Conservation (phyloP, 2,888 invertebrate genomes). For the Panzeria rudis region DNA sequence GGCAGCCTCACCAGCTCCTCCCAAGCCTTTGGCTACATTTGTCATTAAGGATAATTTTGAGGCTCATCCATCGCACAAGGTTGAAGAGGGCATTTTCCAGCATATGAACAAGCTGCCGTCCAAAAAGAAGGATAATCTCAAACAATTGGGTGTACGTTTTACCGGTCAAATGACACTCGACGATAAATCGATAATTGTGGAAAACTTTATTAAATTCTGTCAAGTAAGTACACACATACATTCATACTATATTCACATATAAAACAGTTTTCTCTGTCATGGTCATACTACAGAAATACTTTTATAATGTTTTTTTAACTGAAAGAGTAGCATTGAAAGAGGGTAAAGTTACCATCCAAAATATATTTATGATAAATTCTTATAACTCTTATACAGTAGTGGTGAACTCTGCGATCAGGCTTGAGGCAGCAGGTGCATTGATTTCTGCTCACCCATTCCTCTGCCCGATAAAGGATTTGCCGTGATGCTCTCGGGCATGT, state of each 20-base stretch:
- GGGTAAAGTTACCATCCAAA: background rate
- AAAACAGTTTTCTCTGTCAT: background rate
- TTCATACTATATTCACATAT: conserved; percentile 1
- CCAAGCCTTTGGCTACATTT: conserved; percentile 81
- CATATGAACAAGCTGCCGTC: conserved; percentile 83
- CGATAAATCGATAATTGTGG: conserved; percentile 84
- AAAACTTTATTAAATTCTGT: conserved; percentile 83
- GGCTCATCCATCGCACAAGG: conserved; percentile 83
- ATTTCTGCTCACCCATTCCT: no score
- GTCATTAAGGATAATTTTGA: conserved; percentile 83
- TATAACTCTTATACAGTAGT: no score
- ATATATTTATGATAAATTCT: no score
- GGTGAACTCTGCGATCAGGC: no score
- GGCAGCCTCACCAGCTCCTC: conserved; percentile 76
- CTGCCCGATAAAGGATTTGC: no score
- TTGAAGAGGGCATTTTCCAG: conserved; percentile 83
- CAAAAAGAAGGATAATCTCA: conserved; percentile 83
- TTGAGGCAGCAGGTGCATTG: no score
- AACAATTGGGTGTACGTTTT: conserved; percentile 82
- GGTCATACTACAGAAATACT: no score
- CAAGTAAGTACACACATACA: conserved; percentile 77
- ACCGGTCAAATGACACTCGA: conserved; percentile 83
- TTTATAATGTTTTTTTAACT: no score
- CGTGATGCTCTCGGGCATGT: no score
- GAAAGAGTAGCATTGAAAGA: background rate